Evolutionary conservation across 37 sponge, comb jelly and placozoan species (phyloP), one percentile per base, ranked within the genome.

Genomic region (Aplysina aerophoba): DNA sequence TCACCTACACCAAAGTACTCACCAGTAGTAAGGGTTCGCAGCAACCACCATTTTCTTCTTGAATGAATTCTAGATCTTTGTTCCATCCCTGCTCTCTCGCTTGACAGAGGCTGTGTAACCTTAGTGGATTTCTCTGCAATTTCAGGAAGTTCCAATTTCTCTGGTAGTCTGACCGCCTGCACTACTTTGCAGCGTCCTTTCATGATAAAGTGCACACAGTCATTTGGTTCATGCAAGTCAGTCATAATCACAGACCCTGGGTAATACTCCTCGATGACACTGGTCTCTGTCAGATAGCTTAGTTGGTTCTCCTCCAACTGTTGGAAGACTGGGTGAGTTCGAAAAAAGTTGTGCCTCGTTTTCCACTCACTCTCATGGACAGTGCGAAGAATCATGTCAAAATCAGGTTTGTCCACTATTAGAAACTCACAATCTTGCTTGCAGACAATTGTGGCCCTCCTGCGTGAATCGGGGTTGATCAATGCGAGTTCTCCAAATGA

Each of bases 401-500:
- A 96, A 39, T 93, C 92, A 3, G 77, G 57, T 36, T 93, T 84
- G 53, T 93, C 92, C 4, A 96, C 72, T 41, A 65, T 79, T 35
- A 96, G 66, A 71, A 96, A 91, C 80, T 93, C 92, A 17, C 81
- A 72, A 55, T 89, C 59, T 55, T 85, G 87, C 36, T 82, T 84
- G 62, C 94, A 96, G 39, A 96, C 89, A 53, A 96, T 89, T 5
- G 94, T 91, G 4, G 94, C 94, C 33, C 86, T 80, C 41, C 83
- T 65, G 31, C 90, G 30, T 21, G 66, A 61, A 55, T 61, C 84
- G 13, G 88, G 77, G 35, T 85, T 77, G 25, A 96, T 68, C 19
- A 93, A 84, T 1, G 94, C 94, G 38, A 93, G 78, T 27, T 96
- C 96, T n/a, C 96, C 96, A 85, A 96, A 93, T 5, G 92, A 82